Base-by-base conservation (phyloP, 30 jellyfish, hydroid and myxozoan species). In the Aurelia aurita region DNA sequence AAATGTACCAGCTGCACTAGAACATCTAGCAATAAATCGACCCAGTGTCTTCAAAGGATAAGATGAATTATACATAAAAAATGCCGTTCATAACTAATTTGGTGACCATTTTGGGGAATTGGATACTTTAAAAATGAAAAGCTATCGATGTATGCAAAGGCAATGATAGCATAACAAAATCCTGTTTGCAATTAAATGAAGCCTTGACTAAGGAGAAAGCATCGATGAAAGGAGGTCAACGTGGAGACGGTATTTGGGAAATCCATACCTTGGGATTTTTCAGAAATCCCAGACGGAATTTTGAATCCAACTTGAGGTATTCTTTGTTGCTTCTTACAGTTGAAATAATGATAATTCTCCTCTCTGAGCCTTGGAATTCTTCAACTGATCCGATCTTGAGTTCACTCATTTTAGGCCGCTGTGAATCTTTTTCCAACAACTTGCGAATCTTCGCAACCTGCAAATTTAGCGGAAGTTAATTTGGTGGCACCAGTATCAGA, bases 301-400 rank as follows among this genome's bases (percentile, higher is more conserved):
- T 85, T 12, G 86, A 58, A 45, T 92, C 98, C 23, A 76, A 47
- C 45, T 71, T 64, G 12, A 92, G 82, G 32, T 65, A 74, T 31
- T 72, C 95, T 45, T 82, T 87, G 69, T 87, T 87, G 86, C 97
- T 78, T 25, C 98, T 89, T 21, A 93, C 98, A 3, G 98, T 93
- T 28, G 98, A 93, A 11, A 93, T 86, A 62, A 93, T 82, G 47
- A 93, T 93, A 68, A 92, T 57, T 20, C 90, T 77, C 27, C 94
- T 76, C 71, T 93, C 98, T 51, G 88, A 97, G 7, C 98, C 98
- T 73, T 93, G 98, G 80, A 93, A 93, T 69, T 93, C 97, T 54
- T 93, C 98, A 9, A 93, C 98, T 1, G 98, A 93, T 20, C 97
- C 98, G 34, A 93, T 96, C 46, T 93, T 87, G 69, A 93, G 69